Conservation (phyloP, 2,797 vertebrate species). For the Alosa sapidissima region DNA sequence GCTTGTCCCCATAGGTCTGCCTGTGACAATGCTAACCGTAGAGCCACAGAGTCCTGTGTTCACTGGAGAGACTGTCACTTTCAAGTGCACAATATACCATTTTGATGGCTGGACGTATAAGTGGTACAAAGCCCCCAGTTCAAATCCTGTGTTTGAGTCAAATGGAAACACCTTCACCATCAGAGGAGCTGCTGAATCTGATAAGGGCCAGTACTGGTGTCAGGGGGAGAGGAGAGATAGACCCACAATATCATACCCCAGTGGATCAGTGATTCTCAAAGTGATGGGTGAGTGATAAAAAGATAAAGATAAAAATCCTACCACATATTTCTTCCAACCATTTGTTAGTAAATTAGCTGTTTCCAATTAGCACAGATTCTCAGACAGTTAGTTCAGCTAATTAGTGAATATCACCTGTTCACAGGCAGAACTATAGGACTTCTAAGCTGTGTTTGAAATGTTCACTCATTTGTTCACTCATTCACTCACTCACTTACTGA, state of each 20-base stretch:
- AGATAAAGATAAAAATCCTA: too few relatives aligned
- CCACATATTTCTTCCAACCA: too few relatives aligned
- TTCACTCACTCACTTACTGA: too few relatives aligned
- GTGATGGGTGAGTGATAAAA: background rate
- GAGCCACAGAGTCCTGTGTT: background rate
- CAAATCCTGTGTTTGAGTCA: background rate
- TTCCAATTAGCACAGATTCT: too few relatives aligned
- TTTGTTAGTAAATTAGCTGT: too few relatives aligned
- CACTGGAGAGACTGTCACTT: background rate
- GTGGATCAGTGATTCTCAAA: background rate
- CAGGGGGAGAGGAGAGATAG: background rate
- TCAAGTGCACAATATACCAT: background rate
- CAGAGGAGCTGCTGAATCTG: background rate
- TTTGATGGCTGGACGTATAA: constrained; percentile 17
- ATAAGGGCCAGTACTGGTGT: background rate
- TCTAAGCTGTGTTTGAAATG: too few relatives aligned
- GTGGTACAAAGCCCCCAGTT: background rate
- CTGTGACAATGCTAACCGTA: background rate
- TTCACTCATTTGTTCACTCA: too few relatives aligned
- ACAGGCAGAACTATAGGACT: too few relatives aligned
- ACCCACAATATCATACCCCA: background rate
- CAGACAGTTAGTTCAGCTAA: too few relatives aligned
- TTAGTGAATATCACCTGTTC: too few relatives aligned
- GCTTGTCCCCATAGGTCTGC: background rate
- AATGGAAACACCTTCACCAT: background rate